Conservation (phyloP, 1,140 invertebrate species). For the Araneus ventricosus region DNA sequence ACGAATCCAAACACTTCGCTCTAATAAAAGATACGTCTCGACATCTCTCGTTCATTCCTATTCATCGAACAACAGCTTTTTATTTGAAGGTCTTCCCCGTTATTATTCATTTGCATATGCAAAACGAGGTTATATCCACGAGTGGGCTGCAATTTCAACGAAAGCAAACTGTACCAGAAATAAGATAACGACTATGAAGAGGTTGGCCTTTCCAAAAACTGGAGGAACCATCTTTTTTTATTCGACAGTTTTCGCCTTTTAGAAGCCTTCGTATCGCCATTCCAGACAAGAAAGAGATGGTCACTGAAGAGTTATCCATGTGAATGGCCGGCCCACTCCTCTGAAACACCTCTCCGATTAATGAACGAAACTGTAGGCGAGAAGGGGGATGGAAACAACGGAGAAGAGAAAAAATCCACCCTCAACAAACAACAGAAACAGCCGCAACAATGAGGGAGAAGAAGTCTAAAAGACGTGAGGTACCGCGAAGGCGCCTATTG, state of each 20-base stretch:
- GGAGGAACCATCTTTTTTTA: background rate
- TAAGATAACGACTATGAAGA: background rate
- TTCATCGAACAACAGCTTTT: background rate
- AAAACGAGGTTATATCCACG: background rate
- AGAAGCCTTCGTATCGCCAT: background rate
- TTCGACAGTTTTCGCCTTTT: background rate
- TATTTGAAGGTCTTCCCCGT: background rate
- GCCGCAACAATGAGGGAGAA: slow-evolving; percentile 17
- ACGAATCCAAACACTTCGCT: background rate
- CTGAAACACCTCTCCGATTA: slow-evolving; percentile 36
- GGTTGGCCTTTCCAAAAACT: background rate
- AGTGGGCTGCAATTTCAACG: background rate
- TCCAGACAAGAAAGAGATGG: background rate
- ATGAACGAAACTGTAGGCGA: slow-evolving; percentile 12
- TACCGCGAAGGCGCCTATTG: background rate
- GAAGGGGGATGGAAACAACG: background rate
- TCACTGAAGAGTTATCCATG: background rate
- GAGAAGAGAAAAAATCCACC: background rate
- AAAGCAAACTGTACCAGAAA: background rate
- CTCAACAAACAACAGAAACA: slow-evolving; percentile 34
- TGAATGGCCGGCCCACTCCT: slow-evolving; percentile 5
- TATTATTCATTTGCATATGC: slow-evolving; percentile 27
- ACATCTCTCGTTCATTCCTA: background rate
- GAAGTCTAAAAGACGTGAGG: slow-evolving; percentile 11
- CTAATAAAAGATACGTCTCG: background rate